phyloP scores from a whole-genome alignment of 2,797 vertebrate species.

The Spea hammondii region DNA sequence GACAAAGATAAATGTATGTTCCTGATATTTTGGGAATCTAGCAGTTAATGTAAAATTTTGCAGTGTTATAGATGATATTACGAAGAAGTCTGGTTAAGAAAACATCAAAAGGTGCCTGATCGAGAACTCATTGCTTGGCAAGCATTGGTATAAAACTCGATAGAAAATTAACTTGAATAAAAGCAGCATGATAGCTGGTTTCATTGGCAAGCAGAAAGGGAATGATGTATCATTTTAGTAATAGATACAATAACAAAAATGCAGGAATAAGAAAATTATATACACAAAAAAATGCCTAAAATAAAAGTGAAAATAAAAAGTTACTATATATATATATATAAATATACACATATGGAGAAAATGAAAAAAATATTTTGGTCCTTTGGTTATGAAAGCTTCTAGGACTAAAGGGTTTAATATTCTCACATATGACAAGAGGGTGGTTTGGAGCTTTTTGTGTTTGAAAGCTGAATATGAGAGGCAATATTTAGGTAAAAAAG shows the following conservation, averaged over 20 bases:
- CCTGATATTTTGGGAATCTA: conserved; percentile 59
- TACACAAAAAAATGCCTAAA: background rate
- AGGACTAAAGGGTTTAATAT: too few relatives aligned
- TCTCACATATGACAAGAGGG: too few relatives aligned
- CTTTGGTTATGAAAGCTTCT: too few relatives aligned
- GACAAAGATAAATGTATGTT: conserved; percentile 56
- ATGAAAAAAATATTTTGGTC: too few relatives aligned
- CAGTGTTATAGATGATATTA: conserved; percentile 66
- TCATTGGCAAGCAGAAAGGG: background rate
- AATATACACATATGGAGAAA: background rate
- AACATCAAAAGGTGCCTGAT: conserved; percentile 57
- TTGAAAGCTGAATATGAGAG: too few relatives aligned
- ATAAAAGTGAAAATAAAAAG: background rate
- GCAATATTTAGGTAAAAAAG: too few relatives aligned
- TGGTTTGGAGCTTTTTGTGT: too few relatives aligned
- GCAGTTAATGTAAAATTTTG: conserved; percentile 60
- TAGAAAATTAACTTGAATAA: background rate
- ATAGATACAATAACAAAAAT: background rate
- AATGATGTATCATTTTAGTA: conserved; percentile 2
- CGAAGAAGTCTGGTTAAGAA: conserved; percentile 55
- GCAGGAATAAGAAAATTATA: background rate
- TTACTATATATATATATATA: background rate
- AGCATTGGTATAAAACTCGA: conserved; percentile 10
- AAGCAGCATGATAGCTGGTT: background rate
- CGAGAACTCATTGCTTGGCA: conserved; percentile 11